Conservation (phyloP, 35 echinoderm and acorn worm genomes). For the Diadema setosum region DNA sequence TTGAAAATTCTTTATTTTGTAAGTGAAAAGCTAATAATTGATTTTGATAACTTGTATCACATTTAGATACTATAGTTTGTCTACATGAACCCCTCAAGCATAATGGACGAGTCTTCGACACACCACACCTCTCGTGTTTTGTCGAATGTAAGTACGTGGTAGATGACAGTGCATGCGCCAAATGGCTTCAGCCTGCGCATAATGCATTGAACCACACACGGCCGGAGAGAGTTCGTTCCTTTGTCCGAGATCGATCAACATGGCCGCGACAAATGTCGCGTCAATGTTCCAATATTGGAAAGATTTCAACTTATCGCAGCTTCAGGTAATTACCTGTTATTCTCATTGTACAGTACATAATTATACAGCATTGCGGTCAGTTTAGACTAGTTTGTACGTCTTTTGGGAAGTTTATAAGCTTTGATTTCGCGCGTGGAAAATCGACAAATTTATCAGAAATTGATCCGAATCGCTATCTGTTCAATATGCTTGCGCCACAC, state of each 20-base stretch:
- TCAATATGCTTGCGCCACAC: constrained; percentile 4
- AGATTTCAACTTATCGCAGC: constrained; percentile 90
- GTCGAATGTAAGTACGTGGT: constrained; percentile 7
- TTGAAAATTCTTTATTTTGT: too few species aligned
- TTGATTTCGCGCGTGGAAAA: constrained; percentile 25
- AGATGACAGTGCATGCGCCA: background rate
- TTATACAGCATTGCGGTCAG: background rate
- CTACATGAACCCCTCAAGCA: background rate
- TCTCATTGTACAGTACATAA: background rate
- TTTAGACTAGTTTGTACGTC: background rate
- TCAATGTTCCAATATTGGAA: constrained; percentile 99
- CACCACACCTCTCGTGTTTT: constrained; percentile 27
- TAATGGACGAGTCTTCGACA: background rate
- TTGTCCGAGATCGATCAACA: constrained; percentile 86
- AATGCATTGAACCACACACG: background rate
- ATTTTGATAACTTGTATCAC: too few species aligned
- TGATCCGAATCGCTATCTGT: constrained; percentile 43
- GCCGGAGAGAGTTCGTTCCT: constrained; percentile 35
- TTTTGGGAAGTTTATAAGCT: constrained; percentile 4
- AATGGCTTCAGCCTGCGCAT: background rate
- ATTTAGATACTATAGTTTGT: too few species aligned
- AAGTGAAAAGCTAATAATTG: too few species aligned
- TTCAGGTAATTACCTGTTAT: constrained; percentile 76
- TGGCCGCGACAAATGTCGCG: constrained; percentile 97
- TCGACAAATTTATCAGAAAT: constrained; percentile 77